Evolutionary conservation across 2,888 invertebrate species (phyloP).

Genomic region (Tetranychus truncatus): DNA sequence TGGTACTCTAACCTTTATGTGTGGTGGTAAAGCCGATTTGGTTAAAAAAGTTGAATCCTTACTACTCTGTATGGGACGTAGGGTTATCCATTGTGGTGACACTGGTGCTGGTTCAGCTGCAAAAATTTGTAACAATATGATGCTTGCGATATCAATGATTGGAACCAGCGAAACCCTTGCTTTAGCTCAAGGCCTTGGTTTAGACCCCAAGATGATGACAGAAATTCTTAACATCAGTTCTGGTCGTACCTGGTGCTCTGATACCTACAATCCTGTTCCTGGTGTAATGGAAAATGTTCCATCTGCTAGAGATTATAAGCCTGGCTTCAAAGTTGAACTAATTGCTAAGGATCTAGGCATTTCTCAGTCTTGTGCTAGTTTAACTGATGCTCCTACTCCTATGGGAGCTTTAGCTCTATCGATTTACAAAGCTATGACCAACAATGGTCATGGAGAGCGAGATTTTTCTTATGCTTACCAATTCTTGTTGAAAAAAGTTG

Average conservation of each 20-base stretch:
- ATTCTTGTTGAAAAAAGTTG: conserved; percentile 41
- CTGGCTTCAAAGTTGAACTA: conserved; percentile 63
- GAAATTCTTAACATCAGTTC: conserved; percentile 82
- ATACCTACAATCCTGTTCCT: conserved; percentile 90
- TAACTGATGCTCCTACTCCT: conserved; percentile 58
- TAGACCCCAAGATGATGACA: conserved; percentile 67
- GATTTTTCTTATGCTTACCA: conserved; percentile 84
- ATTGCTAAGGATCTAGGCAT: conserved; percentile 86
- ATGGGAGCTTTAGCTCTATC: conserved; percentile 76
- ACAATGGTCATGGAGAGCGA: conserved; percentile 59
- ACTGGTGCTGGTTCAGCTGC: conserved; percentile 84
- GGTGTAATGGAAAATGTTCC: conserved; percentile 72
- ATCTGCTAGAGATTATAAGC: conserved; percentile 61
- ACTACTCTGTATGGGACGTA: conserved; percentile 60
- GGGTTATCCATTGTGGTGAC: conserved; percentile 72
- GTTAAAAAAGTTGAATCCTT: conserved; percentile 45
- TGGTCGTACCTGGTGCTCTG: conserved; percentile 89
- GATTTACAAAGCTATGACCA: conserved; percentile 61
- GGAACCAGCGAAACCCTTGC: conserved; percentile 89
- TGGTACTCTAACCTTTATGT: conserved; percentile 87
- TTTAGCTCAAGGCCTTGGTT: conserved; percentile 63
- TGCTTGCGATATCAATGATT: conserved; percentile 86
- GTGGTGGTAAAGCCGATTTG: conserved; percentile 55
- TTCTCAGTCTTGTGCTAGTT: conserved; percentile 65
- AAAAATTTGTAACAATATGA: conserved; percentile 91